Evolutionary conservation across 92 coral and sea anemone genomes (phyloP).

Genomic region (Ricordea florida): DNA sequence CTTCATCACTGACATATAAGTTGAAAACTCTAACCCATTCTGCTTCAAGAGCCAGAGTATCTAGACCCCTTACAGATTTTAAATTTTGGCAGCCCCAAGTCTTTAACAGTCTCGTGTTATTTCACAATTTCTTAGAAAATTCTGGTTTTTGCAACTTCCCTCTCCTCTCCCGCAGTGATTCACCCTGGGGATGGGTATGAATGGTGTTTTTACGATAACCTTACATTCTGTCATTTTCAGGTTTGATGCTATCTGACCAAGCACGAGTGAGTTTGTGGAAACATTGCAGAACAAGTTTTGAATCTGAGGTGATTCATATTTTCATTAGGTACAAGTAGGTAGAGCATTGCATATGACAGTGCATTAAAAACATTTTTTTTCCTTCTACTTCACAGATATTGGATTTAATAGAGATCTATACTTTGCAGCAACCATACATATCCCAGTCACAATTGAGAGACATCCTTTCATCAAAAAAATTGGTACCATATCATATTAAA

Average conservation of each 20-base stretch:
- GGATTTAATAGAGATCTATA: constrained; percentile 53
- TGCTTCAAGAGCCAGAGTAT: too few relatives aligned
- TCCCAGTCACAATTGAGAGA: constrained; percentile 35
- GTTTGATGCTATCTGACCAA: constrained; percentile 36
- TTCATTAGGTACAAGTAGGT: neutral
- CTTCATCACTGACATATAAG: too few relatives aligned
- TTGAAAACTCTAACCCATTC: too few relatives aligned
- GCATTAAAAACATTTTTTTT: neutral
- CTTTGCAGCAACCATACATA: constrained; percentile 38
- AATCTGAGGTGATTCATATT: constrained; percentile 60
- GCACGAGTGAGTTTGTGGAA: constrained; percentile 72
- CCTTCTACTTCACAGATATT: constrained; percentile 41
- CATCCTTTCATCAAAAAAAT: constrained; percentile 23
- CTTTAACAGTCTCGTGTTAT: too few relatives aligned
- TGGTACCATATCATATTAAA: constrained; percentile 30
- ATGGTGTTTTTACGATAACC: too few relatives aligned
- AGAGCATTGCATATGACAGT: neutral
- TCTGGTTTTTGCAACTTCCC: too few relatives aligned
- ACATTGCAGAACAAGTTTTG: constrained; percentile 70
- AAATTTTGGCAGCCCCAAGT: too few relatives aligned
- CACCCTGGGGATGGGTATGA: too few relatives aligned
- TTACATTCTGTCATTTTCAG: too few relatives aligned
- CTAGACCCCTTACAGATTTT: too few relatives aligned
- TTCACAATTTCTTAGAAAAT: too few relatives aligned
- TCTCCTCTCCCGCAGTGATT: too few relatives aligned